Percentiles rank a stretch among this genome's conserved stretches.
phyloP scores from a whole-genome alignment of 2,888 invertebrate genomes.

The Rhagonycha fulva region DNA sequence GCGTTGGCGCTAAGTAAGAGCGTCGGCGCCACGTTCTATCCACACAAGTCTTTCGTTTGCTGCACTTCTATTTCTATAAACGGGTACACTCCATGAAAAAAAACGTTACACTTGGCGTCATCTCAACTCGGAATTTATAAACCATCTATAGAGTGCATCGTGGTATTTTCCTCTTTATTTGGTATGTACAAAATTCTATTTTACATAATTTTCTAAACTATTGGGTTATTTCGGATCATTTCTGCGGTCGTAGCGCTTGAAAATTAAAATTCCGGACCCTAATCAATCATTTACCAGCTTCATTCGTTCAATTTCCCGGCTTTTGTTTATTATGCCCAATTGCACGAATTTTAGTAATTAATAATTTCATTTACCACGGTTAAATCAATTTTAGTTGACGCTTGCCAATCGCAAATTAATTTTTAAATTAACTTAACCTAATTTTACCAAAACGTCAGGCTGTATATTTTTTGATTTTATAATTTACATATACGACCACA shows the following conservation, averaged over 20 bases:
- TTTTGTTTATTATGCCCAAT: background rate
- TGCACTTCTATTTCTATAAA: conserved; percentile 1
- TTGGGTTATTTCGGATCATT: background rate
- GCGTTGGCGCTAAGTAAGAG: conserved; percentile 1
- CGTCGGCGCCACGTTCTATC: background rate
- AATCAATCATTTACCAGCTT: background rate
- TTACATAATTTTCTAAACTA: conserved; percentile 1
- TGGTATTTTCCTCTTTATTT: conserved; percentile 24
- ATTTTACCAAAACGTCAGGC: background rate
- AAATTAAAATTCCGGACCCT: background rate
- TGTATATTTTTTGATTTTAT: background rate
- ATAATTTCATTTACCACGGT: background rate
- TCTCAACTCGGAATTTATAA: conserved; percentile 16
- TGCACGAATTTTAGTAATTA: background rate
- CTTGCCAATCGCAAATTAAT: background rate
- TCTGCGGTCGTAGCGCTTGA: background rate
- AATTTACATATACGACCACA: background rate
- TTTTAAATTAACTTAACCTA: background rate
- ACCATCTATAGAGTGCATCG: conserved; percentile 31
- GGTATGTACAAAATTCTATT: conserved; percentile 26
- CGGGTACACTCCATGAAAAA: conserved; percentile 20
- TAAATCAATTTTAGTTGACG: background rate
- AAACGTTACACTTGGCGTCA: conserved; percentile 19
- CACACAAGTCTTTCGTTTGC: background rate
- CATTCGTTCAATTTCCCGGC: background rate